A percentile compares a stretch with the other conserved stretches of the same genome.
Evolutionary conservation across 2,113 vertebrate species (phyloP).

Genomic region (Phocoena sinus): DNA sequence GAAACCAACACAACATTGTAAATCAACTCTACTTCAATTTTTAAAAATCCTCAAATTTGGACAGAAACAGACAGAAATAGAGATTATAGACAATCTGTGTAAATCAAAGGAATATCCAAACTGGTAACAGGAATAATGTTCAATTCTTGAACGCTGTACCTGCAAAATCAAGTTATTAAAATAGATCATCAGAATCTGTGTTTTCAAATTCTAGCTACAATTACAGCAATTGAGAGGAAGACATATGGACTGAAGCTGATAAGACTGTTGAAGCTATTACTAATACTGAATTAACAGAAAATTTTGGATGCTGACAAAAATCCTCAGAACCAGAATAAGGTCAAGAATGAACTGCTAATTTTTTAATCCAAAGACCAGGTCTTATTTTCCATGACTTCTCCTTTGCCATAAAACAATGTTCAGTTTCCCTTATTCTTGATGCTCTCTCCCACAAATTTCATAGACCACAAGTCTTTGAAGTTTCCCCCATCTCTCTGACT

Average conservation of each 20-base stretch:
- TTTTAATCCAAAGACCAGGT: neutral
- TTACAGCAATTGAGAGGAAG: conserved; percentile 19
- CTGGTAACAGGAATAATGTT: neutral
- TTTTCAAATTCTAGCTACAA: conserved; percentile 31
- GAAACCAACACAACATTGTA: neutral
- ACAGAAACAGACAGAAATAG: neutral
- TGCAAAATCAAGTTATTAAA: neutral
- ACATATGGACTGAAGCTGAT: neutral
- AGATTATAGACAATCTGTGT: neutral
- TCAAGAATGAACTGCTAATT: neutral
- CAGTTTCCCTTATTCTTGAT: neutral
- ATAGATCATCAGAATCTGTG: neutral
- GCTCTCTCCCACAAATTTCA: neutral
- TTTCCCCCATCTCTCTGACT: neutral
- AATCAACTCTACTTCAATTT: neutral
- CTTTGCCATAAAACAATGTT: neutral
- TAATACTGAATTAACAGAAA: neutral
- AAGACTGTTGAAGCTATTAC: conserved; percentile 11
- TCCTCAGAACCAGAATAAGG: neutral
- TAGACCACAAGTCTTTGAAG: neutral
- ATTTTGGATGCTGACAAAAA: neutral
- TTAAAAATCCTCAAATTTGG: neutral
- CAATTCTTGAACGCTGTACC: neutral
- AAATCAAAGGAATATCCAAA: neutral
- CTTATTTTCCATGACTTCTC: neutral